Base-by-base conservation (phyloP, 1,140 invertebrate species). In the Aphelinus certus region DNA sequence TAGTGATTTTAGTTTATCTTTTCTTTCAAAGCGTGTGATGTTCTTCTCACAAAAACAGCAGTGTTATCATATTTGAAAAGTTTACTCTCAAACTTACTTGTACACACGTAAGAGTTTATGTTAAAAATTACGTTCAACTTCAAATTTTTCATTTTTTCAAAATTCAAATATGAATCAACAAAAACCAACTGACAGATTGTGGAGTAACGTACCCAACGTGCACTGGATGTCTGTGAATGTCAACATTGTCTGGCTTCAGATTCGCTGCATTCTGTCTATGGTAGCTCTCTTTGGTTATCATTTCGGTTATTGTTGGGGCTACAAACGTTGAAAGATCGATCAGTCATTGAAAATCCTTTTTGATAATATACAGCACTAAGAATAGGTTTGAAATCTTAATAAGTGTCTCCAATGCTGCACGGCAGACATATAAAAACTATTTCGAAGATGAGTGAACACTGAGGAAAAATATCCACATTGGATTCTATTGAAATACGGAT, bases 231-330 rank as follows among this genome's bases (percentile, higher is more conserved):
- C 93, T 89, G 77, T 95, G 93, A 77, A 97, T 94, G 81, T 95
- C 95, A 72, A 97, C 91, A 88, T 97, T 97, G 87, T 98, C 96
- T 66, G 94, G 92, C 80, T 89, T 90, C 66, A 92, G 88, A 86
- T 91, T 90, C 67, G 85, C 87, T 55, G 89, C 89, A 76, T 88
- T 89, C 65, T 88, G 83, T 69, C 89, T 86, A 61, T 87, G 81
- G 80, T 86, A 88, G 80, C 81, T 85, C 62, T 88, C 87, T 79
- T 87, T 88, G 45, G 85, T 88, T 71, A 88, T 87, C 83, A 87
- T 87, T 78, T 88, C 87, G 71, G 86, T 87, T 78, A 88, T 84
- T 56, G 82, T 85, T 42, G 85, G 83, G n/a, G 84, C 87, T 88
- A 64, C 48, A 83, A 83, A 79, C 69, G 45, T 1, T 42, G 10